Conservation (phyloP, 2,888 invertebrate genomes). For the Drosophila melanosoma region DNA sequence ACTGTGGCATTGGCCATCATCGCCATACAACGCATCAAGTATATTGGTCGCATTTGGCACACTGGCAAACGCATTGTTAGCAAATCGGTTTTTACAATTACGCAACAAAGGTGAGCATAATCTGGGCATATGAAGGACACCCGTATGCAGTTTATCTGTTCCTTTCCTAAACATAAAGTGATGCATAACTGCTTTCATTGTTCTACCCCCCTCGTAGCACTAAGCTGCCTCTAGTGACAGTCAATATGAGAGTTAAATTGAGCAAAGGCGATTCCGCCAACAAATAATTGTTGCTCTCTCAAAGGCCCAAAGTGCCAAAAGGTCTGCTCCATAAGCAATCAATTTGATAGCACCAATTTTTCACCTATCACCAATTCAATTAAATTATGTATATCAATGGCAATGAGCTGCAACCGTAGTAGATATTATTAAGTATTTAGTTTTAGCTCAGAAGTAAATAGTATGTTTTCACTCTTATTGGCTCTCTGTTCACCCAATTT, state of each 20-base stretch:
- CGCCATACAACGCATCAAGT: conserved; percentile 88
- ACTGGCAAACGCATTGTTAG: conserved; percentile 87
- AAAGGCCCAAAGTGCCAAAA: conserved; percentile 40
- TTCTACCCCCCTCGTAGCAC: conserved; percentile 59
- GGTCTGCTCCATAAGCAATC: conserved; percentile 56
- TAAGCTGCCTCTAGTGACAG: conserved; percentile 79
- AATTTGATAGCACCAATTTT: conserved; percentile 26
- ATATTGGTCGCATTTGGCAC: conserved; percentile 88
- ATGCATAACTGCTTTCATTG: conserved; percentile 54
- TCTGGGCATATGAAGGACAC: background rate
- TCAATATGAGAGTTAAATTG: conserved; percentile 82
- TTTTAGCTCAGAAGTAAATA: conserved; percentile 10
- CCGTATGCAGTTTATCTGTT: conserved; percentile 4
- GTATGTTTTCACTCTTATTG: conserved; percentile 45
- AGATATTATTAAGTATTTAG: conserved; percentile 11
- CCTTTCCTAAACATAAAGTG: conserved; percentile 51
- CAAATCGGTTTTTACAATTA: conserved; percentile 85
- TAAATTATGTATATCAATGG: conserved; percentile 14
- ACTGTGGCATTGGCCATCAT: conserved; percentile 87
- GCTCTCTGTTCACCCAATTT: conserved; percentile 24
- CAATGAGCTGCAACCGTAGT: conserved; percentile 26
- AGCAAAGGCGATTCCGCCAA: conserved; percentile 70
- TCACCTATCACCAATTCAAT: conserved; percentile 19
- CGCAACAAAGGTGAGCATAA: conserved; percentile 83
- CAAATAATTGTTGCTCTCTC: conserved; percentile 59